These are phyloP conservation scores for Anguilla anguilla DNA, from an alignment of 2,797 vertebrate genomes.

Conservation along the genomic window DNA sequence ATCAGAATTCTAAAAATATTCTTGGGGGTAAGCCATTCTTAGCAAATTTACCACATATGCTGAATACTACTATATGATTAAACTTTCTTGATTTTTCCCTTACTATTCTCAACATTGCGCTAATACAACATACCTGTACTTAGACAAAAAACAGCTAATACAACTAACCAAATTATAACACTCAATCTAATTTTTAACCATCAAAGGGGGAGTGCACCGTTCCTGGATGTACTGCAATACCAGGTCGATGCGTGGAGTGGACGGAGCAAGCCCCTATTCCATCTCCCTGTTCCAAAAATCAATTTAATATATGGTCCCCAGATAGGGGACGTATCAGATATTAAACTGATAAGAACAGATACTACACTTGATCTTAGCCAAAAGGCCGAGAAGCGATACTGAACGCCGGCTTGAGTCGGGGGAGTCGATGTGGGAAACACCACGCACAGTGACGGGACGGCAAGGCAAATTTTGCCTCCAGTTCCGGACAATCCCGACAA, in stretches of 20 bases:
- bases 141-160: no score
- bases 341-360: constrained; percentile 14
- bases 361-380: not conserved
- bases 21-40: no score
- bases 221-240: not conserved
- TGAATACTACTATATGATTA: no score
- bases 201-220: not conserved
- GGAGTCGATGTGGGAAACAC: not conserved
- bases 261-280: constrained; percentile 21
- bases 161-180: no score
- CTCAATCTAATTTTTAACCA: no score
- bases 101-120: no score
- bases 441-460: not conserved
- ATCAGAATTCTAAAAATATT: no score
- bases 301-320: constrained; percentile 26
- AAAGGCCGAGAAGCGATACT: constrained; percentile 2
- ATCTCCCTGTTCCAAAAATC: constrained; percentile 20
- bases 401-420: not conserved
- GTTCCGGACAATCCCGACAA: not conserved
- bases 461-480: not conserved
- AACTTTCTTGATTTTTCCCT: no score
- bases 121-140: no score
- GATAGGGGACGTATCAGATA: constrained; percentile 19
- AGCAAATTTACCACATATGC: no score
- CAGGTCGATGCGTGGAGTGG: not conserved